Percentiles rank a stretch among this genome's conserved stretches.
phyloP scores from a whole-genome alignment of 2,797 vertebrate genomes.

The Gallinago nigripennis region DNA sequence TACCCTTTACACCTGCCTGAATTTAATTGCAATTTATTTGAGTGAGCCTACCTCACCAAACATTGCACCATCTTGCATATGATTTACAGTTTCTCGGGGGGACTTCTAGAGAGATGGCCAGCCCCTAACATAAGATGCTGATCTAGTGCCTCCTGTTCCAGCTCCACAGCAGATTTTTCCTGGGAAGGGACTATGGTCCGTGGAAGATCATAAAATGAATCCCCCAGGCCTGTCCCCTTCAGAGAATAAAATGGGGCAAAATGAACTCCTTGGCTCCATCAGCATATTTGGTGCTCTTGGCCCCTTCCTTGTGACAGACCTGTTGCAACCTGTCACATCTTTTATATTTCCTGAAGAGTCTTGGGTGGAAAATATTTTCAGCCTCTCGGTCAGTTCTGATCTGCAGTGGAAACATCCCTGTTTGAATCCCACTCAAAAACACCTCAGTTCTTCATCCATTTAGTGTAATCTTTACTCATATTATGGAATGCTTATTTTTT shows the following conservation, averaged over 20 bases:
- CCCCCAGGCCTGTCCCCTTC: not conserved
- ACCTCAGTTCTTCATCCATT: not conserved
- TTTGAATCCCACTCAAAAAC: not conserved
- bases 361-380: not conserved
- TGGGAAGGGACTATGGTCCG: not conserved
- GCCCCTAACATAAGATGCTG: not conserved
- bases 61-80: not conserved
- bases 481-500: not conserved
- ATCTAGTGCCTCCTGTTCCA: not conserved
- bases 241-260: not conserved
- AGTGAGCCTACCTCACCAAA: not conserved
- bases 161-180: not conserved
- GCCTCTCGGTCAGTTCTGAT: not conserved
- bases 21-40: not conserved
- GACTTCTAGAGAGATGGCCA: not conserved
- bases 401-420: not conserved
- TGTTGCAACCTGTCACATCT: not conserved
- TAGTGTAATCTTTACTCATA: not conserved
- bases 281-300: not conserved
- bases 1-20: not conserved
- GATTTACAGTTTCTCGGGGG: not conserved
- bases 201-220: not conserved
- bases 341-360: not conserved
- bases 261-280: accelerated
- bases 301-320: not conserved